Evolutionary conservation across 1,140 invertebrate genomes (phyloP).

Genomic region (Brachionus angularis): DNA sequence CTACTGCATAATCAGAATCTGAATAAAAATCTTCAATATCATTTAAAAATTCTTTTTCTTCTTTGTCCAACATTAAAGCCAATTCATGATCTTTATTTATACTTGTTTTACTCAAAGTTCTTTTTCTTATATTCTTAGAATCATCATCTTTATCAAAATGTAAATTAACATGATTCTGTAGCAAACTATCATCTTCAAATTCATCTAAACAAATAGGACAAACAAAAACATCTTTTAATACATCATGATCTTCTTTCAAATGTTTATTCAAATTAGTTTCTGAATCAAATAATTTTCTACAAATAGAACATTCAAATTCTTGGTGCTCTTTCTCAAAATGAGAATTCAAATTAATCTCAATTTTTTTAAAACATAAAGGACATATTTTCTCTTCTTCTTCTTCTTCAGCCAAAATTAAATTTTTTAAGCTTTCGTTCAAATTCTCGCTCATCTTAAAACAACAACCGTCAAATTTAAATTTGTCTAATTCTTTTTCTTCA

Average conservation of each 20-base stretch:
- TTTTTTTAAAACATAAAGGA: constrained; percentile 4
- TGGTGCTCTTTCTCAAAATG: neutral
- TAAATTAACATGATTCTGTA: neutral
- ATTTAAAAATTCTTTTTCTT: neutral
- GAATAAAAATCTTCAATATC: neutral
- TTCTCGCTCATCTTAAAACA: too few species aligned
- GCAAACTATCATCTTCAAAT: neutral
- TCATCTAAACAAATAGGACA: constrained; percentile 3
- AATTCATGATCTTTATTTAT: constrained; percentile 59
- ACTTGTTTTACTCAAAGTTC: neutral
- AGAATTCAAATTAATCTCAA: neutral
- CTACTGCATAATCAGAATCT: neutral
- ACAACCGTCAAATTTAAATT: too few species aligned
- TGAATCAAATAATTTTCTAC: neutral
- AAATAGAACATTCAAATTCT: neutral
- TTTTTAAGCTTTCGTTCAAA: too few species aligned
- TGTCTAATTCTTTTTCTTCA: too few species aligned
- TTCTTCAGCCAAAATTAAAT: too few species aligned
- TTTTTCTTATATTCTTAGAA: neutral
- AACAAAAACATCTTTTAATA: neutral
- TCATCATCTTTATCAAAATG: constrained; percentile 12
- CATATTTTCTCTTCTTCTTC: neutral
- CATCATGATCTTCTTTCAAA: neutral
- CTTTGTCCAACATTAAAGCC: neutral
- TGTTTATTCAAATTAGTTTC: neutral